Conservation (phyloP, 1,140 invertebrate genomes). For the Sesamia nonagrioides region DNA sequence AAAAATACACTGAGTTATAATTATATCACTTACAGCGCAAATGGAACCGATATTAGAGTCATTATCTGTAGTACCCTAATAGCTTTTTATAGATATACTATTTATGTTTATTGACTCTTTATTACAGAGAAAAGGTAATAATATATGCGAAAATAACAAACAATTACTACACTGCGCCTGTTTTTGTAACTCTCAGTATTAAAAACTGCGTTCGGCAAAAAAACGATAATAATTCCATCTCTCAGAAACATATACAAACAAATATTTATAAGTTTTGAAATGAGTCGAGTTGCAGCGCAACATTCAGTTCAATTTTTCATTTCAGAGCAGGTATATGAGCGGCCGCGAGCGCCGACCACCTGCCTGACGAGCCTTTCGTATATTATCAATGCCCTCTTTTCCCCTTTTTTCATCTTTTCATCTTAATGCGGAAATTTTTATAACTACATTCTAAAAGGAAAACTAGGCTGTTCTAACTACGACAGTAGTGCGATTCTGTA, state of each 20-base stretch:
- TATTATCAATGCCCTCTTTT: constrained; percentile 53
- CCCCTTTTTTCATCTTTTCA: constrained; percentile 56
- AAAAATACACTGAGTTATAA: constrained; percentile 23
- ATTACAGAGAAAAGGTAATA: too few relatives aligned
- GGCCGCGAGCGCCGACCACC: constrained; percentile 57
- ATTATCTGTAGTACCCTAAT: too few relatives aligned
- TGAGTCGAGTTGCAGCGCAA: constrained; percentile 48
- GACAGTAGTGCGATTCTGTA: too few relatives aligned
- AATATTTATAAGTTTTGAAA: constrained; percentile 48
- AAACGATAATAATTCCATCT: constrained; percentile 14
- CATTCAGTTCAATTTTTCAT: constrained; percentile 68
- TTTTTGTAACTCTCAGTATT: neutral
- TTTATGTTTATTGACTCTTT: too few relatives aligned
- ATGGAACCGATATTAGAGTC: too few relatives aligned
- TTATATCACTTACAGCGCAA: neutral
- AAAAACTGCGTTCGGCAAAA: neutral
- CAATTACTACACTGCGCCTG: neutral
- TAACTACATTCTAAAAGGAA: constrained; percentile 7
- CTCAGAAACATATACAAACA: constrained; percentile 12
- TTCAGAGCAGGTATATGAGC: constrained; percentile 64
- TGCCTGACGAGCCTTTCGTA: constrained; percentile 61
- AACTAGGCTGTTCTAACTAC: too few relatives aligned
- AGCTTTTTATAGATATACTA: neutral
- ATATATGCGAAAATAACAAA: neutral
- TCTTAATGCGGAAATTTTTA: constrained; percentile 34